These are phyloP conservation scores for Eulemur mongoz DNA, from an alignment of 2,797 vertebrate genomes.

Conservation along the genomic window DNA sequence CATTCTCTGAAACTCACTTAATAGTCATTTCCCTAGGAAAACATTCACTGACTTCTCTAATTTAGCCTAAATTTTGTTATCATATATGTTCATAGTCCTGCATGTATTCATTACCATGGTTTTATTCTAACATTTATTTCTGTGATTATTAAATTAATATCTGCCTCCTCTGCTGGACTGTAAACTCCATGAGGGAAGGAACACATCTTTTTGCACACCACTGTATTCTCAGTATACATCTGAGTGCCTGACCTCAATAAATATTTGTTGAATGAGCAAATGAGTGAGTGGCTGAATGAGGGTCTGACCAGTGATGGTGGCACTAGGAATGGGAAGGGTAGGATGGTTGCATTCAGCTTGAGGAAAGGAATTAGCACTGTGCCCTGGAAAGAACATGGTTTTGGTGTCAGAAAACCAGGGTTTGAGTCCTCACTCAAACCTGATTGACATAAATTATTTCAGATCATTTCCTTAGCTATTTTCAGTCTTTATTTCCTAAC, in stretches of 20 bases:
- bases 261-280: background rate
- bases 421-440: background rate
- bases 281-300: background rate
- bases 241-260: background rate
- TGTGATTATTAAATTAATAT: background rate
- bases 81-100: background rate
- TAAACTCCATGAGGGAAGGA: background rate
- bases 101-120: background rate
- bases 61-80: background rate
- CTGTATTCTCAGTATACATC: background rate
- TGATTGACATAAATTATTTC: background rate
- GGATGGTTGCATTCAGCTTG: too few species aligned
- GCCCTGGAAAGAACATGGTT: background rate
- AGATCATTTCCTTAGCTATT: background rate
- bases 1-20: background rate
- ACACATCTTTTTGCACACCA: background rate
- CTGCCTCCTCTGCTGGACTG: background rate
- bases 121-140: slow-evolving; percentile 14
- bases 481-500: background rate
- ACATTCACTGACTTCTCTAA: background rate
- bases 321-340: background rate
- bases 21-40: background rate
- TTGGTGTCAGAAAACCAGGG: background rate
- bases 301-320: background rate
- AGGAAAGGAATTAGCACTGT: background rate